phyloP scores from a whole-genome alignment of 1,140 invertebrate species.

The Panagrolaimus sp. region DNA sequence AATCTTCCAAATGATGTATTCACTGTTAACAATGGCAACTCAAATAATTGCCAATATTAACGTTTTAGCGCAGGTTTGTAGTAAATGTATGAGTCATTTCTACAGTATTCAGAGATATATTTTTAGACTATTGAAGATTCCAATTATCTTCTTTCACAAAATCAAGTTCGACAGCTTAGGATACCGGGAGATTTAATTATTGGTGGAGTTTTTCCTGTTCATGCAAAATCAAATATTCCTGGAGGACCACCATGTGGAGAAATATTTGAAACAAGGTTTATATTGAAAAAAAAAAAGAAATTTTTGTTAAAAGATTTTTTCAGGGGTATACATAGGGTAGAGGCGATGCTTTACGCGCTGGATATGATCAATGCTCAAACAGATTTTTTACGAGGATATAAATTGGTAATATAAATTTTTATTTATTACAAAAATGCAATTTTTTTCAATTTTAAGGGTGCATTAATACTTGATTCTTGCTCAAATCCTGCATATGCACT shows the following conservation, averaged over 20 bases:
- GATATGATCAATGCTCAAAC: slow-evolving; percentile 70
- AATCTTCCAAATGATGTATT: slow-evolving; percentile 40
- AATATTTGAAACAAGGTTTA: slow-evolving; percentile 56
- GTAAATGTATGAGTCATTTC: not conserved
- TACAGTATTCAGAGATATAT: slow-evolving; percentile 13
- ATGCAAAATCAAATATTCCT: slow-evolving; percentile 65
- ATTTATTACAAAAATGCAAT: not conserved
- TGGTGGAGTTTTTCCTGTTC: slow-evolving; percentile 74
- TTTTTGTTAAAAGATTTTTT: slow-evolving; percentile 25
- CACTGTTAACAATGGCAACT: slow-evolving; percentile 52
- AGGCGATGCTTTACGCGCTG: slow-evolving; percentile 77
- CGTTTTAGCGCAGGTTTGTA: slow-evolving; percentile 48
- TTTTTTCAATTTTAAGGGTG: slow-evolving; percentile 22
- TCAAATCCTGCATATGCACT: slow-evolving; percentile 74
- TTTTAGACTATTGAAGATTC: slow-evolving; percentile 26
- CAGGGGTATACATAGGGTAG: slow-evolving; percentile 72
- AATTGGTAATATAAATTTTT: slow-evolving; percentile 38
- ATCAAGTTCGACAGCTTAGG: slow-evolving; percentile 67
- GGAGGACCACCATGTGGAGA: slow-evolving; percentile 57
- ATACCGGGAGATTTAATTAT: slow-evolving; percentile 69
- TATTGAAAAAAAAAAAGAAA: not conserved
- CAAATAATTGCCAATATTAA: slow-evolving; percentile 56
- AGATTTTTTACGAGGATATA: slow-evolving; percentile 62
- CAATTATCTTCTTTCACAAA: slow-evolving; percentile 24
- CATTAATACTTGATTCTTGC: slow-evolving; percentile 69